Conservation (phyloP, 2,113 vertebrate species). For the Phaethon lepturus region DNA sequence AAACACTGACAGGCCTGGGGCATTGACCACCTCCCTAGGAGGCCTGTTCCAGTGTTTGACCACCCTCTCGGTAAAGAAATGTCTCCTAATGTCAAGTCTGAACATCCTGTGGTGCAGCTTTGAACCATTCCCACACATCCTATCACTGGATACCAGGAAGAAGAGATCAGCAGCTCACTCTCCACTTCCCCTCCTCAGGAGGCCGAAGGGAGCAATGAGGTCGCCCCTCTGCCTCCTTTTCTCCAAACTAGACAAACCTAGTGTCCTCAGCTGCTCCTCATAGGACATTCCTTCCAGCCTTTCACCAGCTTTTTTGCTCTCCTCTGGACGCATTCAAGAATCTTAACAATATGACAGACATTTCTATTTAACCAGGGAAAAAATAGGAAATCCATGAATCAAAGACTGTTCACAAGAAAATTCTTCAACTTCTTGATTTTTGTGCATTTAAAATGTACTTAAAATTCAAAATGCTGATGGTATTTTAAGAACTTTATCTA, state of each 20-base stretch:
- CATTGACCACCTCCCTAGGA: not conserved
- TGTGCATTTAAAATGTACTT: not conserved
- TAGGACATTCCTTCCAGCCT: not conserved
- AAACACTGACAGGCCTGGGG: not conserved
- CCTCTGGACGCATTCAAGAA: not conserved
- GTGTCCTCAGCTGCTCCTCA: not conserved
- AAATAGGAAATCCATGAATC: not conserved
- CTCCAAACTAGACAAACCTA: not conserved
- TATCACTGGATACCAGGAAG: not conserved
- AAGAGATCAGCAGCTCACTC: not conserved
- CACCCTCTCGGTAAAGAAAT: not conserved
- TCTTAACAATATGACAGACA: not conserved
- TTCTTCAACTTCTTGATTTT: not conserved
- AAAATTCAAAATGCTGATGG: not conserved
- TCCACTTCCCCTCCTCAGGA: not conserved
- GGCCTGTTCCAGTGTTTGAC: not conserved
- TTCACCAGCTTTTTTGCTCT: not conserved
- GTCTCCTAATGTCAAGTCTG: not conserved
- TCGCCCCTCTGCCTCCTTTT: not conserved
- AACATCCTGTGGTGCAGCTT: not conserved
- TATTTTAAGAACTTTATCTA: not conserved
- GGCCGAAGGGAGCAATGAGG: not conserved
- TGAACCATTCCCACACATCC: accelerated
- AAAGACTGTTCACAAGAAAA: not conserved
- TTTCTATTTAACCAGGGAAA: not conserved